Evolutionary conservation across 2,888 invertebrate genomes (phyloP).

Genomic region (Magallana nippona): DNA sequence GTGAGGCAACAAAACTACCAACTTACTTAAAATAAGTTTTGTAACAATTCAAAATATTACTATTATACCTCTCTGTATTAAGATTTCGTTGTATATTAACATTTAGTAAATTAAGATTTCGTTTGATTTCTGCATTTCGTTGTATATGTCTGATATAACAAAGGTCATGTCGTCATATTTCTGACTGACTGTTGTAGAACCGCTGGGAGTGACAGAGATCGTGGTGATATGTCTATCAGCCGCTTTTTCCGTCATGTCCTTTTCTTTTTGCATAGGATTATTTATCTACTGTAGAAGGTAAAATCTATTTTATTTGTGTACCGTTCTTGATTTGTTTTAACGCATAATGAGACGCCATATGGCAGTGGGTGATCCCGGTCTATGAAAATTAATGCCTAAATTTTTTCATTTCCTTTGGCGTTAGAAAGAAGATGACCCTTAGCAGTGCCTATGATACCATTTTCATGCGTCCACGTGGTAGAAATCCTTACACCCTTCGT

Average conservation of each 20-base stretch:
- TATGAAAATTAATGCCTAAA: too few relatives aligned
- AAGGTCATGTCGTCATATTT: neutral
- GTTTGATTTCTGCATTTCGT: too few relatives aligned
- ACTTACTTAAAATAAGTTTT: too few relatives aligned
- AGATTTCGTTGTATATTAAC: too few relatives aligned
- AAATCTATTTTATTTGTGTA: neutral
- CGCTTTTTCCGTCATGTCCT: neutral
- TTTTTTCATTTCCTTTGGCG: neutral
- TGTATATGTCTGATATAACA: too few relatives aligned
- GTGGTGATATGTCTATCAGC: neutral
- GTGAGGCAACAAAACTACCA: too few relatives aligned
- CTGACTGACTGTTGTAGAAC: neutral
- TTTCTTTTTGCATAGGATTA: neutral
- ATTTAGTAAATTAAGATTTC: too few relatives aligned
- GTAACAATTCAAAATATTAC: too few relatives aligned
- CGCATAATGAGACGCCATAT: too few relatives aligned
- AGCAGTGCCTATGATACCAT: neutral
- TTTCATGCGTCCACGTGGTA: slow-evolving; percentile 14
- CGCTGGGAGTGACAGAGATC: neutral
- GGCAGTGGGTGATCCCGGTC: too few relatives aligned
- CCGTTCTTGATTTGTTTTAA: too few relatives aligned
- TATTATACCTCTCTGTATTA: too few relatives aligned
- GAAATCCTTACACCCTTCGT: slow-evolving; percentile 8
- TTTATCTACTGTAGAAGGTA: slow-evolving; percentile 11
- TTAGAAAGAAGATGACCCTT: neutral